These are phyloP conservation scores for Ctenopoma kingsleyae DNA, from an alignment of 2,797 vertebrate species.

Conservation along the genomic window DNA sequence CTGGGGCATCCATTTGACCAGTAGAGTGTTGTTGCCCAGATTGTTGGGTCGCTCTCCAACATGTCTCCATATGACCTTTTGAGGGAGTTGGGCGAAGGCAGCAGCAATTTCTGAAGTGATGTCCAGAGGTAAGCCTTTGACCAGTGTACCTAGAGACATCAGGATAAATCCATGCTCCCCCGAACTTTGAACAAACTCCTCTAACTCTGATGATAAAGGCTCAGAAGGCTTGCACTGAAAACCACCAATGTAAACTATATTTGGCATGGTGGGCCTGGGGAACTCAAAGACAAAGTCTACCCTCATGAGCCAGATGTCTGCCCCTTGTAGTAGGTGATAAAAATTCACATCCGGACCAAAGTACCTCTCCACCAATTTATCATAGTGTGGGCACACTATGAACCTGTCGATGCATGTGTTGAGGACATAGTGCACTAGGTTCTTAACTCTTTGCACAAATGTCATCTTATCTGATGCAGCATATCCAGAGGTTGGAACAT, in stretches of 20 bases:
- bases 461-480: conserved; percentile 67
- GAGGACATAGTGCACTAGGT: conserved; percentile 61
- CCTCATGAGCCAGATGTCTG: conserved; percentile 85
- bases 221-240: conserved; percentile 82
- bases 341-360: conserved; percentile 78
- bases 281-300: conserved; percentile 87
- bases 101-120: conserved; percentile 80
- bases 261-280: conserved; percentile 85
- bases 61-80: conserved; percentile 85
- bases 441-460: conserved; percentile 72
- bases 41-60: conserved; percentile 71
- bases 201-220: conserved; percentile 76
- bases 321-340: conserved; percentile 77
- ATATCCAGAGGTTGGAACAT: conserved; percentile 72
- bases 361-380: conserved; percentile 68
- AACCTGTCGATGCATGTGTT: conserved; percentile 65
- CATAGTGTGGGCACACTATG: conserved; percentile 67
- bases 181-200: conserved; percentile 82
- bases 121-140: conserved; percentile 74
- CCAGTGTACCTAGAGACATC: conserved; percentile 83
- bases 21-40: conserved; percentile 80
- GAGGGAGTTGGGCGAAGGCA: conserved; percentile 82
- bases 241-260: conserved; percentile 83
- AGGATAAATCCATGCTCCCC: conserved; percentile 84
- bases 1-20: conserved; percentile 83